Base-by-base conservation (phyloP, 2,113 vertebrate genomes). In the Synchiropus splendidus region DNA sequence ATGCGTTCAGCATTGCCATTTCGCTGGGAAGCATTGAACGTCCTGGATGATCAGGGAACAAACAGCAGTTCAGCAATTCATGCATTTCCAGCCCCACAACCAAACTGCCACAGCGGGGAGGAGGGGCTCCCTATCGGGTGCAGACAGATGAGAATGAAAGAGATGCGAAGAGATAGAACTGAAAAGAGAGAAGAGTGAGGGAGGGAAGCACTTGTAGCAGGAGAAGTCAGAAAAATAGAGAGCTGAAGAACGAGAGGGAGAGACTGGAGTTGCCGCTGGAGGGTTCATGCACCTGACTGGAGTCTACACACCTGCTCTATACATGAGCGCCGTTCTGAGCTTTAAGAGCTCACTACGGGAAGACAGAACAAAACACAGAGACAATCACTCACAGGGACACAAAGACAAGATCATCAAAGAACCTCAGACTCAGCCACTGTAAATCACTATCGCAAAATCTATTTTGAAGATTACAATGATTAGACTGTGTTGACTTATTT, bases 221-320 rank as follows among this genome's bases (percentile, higher is more conserved):
- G 40, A 12, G 10, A 36, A 45, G 34, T 33, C 8, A 46, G 43
- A 60, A 9, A 46, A 50, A 42, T 12, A 3, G 45, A 30, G 16
- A 41, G 5, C n/a, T n/a, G n/a, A n/a, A 39, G 44, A 39, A 36
- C 57, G 34, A 32, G 42, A 39, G 68, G 54, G 49, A 48, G 53
- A 40, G 16, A 36, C 31, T 45, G 54, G 43, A 54, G 51, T 49
- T 32, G 11, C 42, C 64, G 51, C 30, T 45, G 43, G 34, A 56
- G 42, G 42, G 61, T 58, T 76, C 82, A 84, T 85, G 83, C 83
- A 81, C 70, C 79, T 85, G 78, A 68, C 77, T 80, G 54, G 72
- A 58, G 70, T 64, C 78, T 81, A 85, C 83, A 87, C 82, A 87
- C 83, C 82, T 86, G 76, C 66, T 49, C 81, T 85, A 84, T 74